Conservation (phyloP, 2,797 vertebrate genomes). For the Pagetopsis macropterus region DNA sequence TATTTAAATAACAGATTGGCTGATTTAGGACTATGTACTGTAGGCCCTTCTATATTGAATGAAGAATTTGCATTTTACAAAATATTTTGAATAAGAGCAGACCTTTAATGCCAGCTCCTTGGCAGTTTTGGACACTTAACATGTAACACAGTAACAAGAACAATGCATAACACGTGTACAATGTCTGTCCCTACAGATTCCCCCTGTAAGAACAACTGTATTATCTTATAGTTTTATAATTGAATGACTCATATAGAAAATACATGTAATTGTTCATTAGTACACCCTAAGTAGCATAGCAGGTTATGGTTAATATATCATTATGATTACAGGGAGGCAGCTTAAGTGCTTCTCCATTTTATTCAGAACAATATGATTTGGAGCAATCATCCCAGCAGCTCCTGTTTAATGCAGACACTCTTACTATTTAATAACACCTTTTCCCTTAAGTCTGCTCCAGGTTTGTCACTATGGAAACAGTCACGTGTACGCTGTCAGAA, state of each 20-base stretch:
- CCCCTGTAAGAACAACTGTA: background rate
- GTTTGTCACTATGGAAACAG: conserved; percentile 66
- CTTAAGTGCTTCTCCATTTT: conserved; percentile 13
- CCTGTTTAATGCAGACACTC: conserved; percentile 15
- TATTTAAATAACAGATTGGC: too few relatives aligned
- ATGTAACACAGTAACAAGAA: conserved; percentile 5
- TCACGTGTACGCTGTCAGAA: conserved; percentile 48
- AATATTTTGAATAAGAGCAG: too few relatives aligned
- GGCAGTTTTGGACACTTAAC: background rate
- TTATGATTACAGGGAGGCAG: conserved; percentile 1
- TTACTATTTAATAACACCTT: conserved; percentile 25
- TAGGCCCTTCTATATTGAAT: too few relatives aligned
- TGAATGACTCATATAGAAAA: background rate
- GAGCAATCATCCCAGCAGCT: conserved; percentile 10
- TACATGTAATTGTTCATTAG: background rate
- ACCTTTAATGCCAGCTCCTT: background rate
- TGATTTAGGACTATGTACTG: too few relatives aligned
- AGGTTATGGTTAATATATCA: conserved; percentile 2
- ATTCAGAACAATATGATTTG: conserved; percentile 25
- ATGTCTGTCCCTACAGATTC: background rate
- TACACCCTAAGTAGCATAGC: background rate
- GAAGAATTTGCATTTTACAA: too few relatives aligned
- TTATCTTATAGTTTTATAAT: background rate
- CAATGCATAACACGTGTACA: background rate
- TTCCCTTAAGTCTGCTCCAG: conserved; percentile 35